Evolutionary conservation across 2,113 vertebrate genomes (phyloP).

Genomic region (Gobiocypris rarus): DNA sequence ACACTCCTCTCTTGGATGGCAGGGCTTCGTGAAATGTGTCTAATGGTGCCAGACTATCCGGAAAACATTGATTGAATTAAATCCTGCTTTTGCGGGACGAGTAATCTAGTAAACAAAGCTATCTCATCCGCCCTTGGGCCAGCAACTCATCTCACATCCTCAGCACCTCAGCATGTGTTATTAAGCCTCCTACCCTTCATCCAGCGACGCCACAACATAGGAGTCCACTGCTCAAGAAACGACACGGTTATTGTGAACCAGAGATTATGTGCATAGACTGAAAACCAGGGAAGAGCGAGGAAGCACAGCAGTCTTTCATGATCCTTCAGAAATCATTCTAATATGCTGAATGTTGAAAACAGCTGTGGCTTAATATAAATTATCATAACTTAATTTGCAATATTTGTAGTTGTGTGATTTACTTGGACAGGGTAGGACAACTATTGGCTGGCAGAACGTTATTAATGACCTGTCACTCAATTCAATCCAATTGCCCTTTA

Average conservation of each 20-base stretch:
- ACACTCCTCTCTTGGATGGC: slow-evolving; percentile 31
- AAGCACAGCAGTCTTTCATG: not conserved
- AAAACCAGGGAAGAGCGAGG: not conserved
- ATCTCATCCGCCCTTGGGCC: slow-evolving; percentile 44
- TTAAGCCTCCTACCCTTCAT: slow-evolving; percentile 19
- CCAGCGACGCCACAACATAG: slow-evolving; percentile 22
- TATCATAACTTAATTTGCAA: not conserved
- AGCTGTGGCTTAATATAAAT: not conserved
- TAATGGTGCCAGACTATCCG: slow-evolving; percentile 44
- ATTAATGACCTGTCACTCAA: slow-evolving; percentile 12
- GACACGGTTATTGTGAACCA: not conserved
- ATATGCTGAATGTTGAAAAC: not conserved
- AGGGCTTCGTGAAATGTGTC: slow-evolving; percentile 51
- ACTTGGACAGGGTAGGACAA: not conserved
- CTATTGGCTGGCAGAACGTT: not conserved
- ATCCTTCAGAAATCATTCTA: no score
- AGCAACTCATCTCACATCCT: slow-evolving; percentile 59
- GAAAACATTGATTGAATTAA: slow-evolving; percentile 59
- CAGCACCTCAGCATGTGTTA: slow-evolving; percentile 54
- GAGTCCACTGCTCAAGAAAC: slow-evolving; percentile 32
- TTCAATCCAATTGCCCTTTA: not conserved
- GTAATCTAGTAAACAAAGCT: slow-evolving; percentile 65
- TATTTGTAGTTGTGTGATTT: not conserved
- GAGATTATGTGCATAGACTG: not conserved
- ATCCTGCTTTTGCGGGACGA: slow-evolving; percentile 43